These are phyloP conservation scores for Aselliscus stoliczkanus DNA, from an alignment of 2,797 vertebrate genomes.

Conservation along the genomic window DNA sequence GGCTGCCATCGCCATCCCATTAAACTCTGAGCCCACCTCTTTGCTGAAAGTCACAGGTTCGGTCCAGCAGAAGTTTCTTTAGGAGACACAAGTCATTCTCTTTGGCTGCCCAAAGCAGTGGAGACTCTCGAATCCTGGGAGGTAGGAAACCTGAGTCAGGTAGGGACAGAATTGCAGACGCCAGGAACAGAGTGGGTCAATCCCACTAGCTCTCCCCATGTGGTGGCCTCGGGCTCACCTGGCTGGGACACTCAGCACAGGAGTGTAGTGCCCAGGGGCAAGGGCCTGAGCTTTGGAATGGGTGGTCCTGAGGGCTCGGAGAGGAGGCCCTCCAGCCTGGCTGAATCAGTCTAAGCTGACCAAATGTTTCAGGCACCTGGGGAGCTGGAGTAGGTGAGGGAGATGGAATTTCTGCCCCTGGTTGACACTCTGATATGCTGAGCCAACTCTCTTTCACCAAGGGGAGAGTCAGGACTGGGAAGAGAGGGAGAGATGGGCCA, in stretches of 20 bases:
- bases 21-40: conserved; percentile 84
- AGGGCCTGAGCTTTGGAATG: fast-evolving
- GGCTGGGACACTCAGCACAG: neutral
- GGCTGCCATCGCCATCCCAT: neutral
- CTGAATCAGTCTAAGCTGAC: neutral
- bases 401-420: neutral
- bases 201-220: fast-evolving
- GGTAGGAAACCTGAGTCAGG: neutral
- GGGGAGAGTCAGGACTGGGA: neutral
- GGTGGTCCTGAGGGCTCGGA: neutral
- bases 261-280: neutral
- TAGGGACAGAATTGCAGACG: neutral
- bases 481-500: neutral
- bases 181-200: neutral
- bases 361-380: neutral
- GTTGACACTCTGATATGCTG: neutral
- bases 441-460: neutral
- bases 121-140: conserved; percentile 89
- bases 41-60: conserved; percentile 89
- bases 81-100: conserved; percentile 88
- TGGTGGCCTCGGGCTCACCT: neutral
- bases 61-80: conserved; percentile 88
- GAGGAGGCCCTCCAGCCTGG: neutral
- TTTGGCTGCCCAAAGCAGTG: conserved; percentile 92
- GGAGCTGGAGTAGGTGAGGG: neutral